Percentiles rank a stretch among this genome's conserved stretches.
Evolutionary conservation across 1,140 invertebrate species (phyloP).

Genomic region (Propsilocerus akamusi): DNA sequence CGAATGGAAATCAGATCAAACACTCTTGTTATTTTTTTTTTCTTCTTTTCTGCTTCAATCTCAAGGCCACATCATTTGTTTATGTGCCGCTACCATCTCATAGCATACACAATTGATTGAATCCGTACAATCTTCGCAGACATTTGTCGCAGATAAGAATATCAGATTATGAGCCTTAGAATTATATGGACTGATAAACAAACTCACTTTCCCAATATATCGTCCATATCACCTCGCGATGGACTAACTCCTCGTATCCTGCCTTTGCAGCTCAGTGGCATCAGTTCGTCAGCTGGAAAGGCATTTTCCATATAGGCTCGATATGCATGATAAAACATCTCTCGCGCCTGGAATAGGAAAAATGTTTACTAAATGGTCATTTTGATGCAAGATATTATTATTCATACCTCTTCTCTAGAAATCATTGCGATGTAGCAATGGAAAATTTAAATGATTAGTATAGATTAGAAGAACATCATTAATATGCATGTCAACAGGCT

Average conservation of each 20-base stretch:
- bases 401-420: neutral
- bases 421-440: neutral
- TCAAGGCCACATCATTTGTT: too few species aligned
- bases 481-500: neutral
- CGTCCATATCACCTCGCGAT: slow-evolving; percentile 88
- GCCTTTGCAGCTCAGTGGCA: slow-evolving; percentile 91
- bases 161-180: neutral
- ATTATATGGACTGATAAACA: slow-evolving; percentile 5
- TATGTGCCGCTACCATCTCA: neutral
- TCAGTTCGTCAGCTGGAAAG: slow-evolving; percentile 94
- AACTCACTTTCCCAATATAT: slow-evolving; percentile 86
- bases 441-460: neutral
- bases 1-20: too few species aligned
- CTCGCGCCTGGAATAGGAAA: slow-evolving; percentile 63
- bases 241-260: slow-evolving; percentile 70
- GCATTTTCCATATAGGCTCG: slow-evolving; percentile 93
- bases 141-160: neutral
- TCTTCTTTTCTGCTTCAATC: too few species aligned
- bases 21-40: too few species aligned
- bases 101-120: neutral
- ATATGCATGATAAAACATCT: slow-evolving; percentile 98
- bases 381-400: neutral
- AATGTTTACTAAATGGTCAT: slow-evolving; percentile 7
- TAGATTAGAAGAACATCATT: slow-evolving; percentile 3
- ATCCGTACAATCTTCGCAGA: neutral